Percentiles rank a stretch among this genome's conserved stretches.
phyloP scores from a whole-genome alignment of 2,113 vertebrate species.

The Cololabis saira region DNA sequence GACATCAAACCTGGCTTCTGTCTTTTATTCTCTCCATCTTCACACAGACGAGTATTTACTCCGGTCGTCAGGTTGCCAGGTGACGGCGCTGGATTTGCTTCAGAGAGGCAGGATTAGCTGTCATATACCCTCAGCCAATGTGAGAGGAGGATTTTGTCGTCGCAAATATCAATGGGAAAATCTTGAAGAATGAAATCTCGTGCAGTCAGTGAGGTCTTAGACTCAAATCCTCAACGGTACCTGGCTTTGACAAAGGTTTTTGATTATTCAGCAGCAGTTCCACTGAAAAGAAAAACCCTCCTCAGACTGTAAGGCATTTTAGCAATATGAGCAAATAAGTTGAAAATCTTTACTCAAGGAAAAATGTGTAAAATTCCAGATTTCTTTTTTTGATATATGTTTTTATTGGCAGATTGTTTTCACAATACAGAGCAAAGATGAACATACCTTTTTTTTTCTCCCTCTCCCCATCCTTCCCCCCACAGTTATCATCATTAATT shows the following conservation, averaged over 20 bases:
- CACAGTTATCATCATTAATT: too few species aligned
- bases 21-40: conserved; percentile 45
- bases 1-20: conserved; percentile 61
- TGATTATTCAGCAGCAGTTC: not conserved
- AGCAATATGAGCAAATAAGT: not conserved
- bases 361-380: not conserved
- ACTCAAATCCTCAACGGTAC: not conserved
- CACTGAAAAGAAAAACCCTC: too few species aligned
- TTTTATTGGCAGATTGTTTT: too few species aligned
- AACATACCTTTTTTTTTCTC: too few species aligned
- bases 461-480: too few species aligned
- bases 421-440: too few species aligned
- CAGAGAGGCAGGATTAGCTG: conserved; percentile 32
- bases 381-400: too few species aligned
- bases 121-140: conserved; percentile 30
- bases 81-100: conserved; percentile 33
- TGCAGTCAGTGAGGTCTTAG: not conserved
- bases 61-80: conserved; percentile 19
- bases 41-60: conserved; percentile 34
- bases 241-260: not conserved
- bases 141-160: conserved; percentile 11
- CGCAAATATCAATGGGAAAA: not conserved
- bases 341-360: not conserved
- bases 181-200: conserved; percentile 9
- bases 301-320: too few species aligned